Percentiles rank a stretch among this genome's conserved stretches.
Evolutionary conservation across 2,113 vertebrate species (phyloP).

Genomic region (Planiliza haematocheilus): DNA sequence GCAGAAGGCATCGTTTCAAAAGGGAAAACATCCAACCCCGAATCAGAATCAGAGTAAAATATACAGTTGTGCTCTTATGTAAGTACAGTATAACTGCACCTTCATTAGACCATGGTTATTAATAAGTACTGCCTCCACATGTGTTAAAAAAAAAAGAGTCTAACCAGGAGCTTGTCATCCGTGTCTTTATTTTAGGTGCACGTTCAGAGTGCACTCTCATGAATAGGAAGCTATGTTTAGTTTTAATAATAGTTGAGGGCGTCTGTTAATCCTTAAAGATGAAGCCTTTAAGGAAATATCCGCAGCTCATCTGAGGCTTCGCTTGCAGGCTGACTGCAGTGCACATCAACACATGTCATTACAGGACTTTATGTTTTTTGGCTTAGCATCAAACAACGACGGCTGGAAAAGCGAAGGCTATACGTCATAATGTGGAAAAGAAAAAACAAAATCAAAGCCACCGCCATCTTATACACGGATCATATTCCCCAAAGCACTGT

Average conservation of each 20-base stretch:
- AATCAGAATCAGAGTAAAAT: slow-evolving; percentile 13
- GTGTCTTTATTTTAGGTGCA: slow-evolving; percentile 28
- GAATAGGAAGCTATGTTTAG: not conserved
- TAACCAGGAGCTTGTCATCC: slow-evolving; percentile 5
- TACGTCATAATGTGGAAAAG: not conserved
- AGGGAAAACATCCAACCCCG: not conserved
- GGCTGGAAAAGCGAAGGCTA: not conserved
- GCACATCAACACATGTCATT: not conserved
- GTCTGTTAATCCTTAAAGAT: not conserved
- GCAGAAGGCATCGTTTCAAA: slow-evolving; percentile 22
- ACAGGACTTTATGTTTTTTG: not conserved
- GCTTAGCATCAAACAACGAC: not conserved
- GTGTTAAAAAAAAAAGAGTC: slow-evolving; percentile 12
- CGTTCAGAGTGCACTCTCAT: slow-evolving; percentile 5
- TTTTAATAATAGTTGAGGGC: not conserved
- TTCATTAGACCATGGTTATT: slow-evolving; percentile 12
- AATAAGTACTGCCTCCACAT: slow-evolving; percentile 31
- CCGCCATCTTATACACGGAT: not conserved
- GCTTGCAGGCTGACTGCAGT: not conserved
- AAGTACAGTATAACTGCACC: slow-evolving; percentile 31
- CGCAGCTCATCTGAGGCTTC: slow-evolving; percentile 1
- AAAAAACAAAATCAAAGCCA: not conserved
- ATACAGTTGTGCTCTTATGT: slow-evolving; percentile 41
- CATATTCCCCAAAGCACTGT: not conserved
- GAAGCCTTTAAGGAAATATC: slow-evolving; percentile 7